phyloP scores from a whole-genome alignment of 2,113 vertebrate genomes.

The Raphicerus campestris region DNA sequence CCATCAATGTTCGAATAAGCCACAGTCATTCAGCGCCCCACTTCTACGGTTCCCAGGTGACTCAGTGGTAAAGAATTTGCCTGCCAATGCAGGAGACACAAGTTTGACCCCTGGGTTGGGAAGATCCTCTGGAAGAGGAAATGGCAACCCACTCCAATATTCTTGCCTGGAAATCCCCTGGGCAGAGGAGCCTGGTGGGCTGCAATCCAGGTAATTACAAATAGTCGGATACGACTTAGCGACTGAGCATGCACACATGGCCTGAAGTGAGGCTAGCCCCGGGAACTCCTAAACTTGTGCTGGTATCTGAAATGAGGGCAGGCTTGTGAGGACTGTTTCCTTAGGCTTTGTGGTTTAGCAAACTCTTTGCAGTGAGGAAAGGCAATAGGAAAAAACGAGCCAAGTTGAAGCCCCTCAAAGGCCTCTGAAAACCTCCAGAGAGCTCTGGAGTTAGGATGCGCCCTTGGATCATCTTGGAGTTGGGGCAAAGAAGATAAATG shows the following conservation, averaged over 20 bases:
- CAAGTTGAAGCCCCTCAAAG: neutral
- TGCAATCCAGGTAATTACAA: neutral
- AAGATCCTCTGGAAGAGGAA: neutral
- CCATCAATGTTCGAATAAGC: neutral
- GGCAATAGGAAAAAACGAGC: neutral
- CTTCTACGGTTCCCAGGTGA: neutral
- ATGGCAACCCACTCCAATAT: neutral
- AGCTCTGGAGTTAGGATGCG: neutral
- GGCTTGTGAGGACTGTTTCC: neutral
- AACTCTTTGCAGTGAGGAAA: neutral
- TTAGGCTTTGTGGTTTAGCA: neutral
- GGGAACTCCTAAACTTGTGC: neutral
- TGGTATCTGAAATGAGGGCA: neutral
- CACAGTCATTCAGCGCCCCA: neutral
- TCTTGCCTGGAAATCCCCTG: neutral
- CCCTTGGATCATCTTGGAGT: neutral
- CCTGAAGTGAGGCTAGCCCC: neutral
- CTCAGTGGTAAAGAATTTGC: neutral
- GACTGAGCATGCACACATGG: neutral
- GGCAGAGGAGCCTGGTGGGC: neutral
- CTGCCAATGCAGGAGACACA: neutral
- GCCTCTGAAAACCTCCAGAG: neutral
- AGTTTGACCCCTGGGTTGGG: neutral
- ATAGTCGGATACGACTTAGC: rapidly evolving
- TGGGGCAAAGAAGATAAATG: neutral